Evolutionary conservation across 2,888 invertebrate species (phyloP), one percentile per base, ranked within the genome.

Genomic region (Teinopalpus imperialis): DNA sequence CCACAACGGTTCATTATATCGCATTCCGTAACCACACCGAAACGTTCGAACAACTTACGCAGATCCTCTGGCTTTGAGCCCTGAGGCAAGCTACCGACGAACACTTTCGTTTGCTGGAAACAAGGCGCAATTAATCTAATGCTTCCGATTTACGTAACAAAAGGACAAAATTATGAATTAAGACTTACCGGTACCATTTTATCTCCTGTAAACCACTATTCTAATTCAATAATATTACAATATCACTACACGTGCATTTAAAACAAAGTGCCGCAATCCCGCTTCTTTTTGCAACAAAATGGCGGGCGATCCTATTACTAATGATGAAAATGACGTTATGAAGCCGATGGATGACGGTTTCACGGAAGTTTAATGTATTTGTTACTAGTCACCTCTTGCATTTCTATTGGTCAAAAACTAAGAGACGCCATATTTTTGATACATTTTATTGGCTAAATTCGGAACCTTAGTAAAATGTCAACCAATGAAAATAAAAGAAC

Each of bases 1-100:
- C 97, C 98, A 78, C 97, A 98, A 50, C 97, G 93, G 76, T 97
- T 97, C 89, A 98, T 94, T 47, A 98, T 95, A 74, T 98, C 98
- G 79, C 97, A 97, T 80, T 98, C 98, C 9, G 95, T 95, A 3
- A 98, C 97, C 43, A 91, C 91, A 31, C 97, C 97, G 78, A 94
- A 97, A 40, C 94, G 93, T 57, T 95, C 93, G 83, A 98, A 98
- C 36, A 97, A 87, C 55, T 92, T 92, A 32, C 94, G 90, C 31
- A 97, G 89, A 63, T 97, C 97, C 63, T 95, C 94, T 43, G 94
- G 93, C 64, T 94, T 94, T 56, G 96, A 95, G 62, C 94, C 94
- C 63, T 94, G 94, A 46, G 96, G 95, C 72, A 98, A 85, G 81
- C 97, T 96, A 54, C 98, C 98, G 68, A 98, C 96, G 90, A 98